phyloP scores from a whole-genome alignment of 2,888 invertebrate genomes.

The Buathra laborator region DNA sequence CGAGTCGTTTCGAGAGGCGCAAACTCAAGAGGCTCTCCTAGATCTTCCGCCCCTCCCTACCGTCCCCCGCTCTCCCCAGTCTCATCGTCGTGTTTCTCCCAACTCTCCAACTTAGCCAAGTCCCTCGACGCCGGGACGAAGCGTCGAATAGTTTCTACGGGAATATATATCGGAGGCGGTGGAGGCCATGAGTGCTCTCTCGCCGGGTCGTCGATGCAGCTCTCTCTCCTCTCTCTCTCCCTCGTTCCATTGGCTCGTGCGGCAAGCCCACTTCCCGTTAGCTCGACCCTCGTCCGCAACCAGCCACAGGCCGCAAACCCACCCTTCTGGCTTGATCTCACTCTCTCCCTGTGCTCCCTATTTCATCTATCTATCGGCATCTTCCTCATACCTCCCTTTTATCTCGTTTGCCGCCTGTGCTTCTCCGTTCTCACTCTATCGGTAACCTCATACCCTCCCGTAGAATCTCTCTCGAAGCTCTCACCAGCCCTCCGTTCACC shows the following conservation, averaged over 20 bases:
- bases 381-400: conserved; percentile 34
- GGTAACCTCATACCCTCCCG: conserved; percentile 34
- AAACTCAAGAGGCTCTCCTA: conserved; percentile 53
- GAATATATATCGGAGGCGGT: conserved; percentile 54
- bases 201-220: conserved; percentile 70
- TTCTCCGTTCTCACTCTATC: conserved; percentile 43
- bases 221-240: conserved; percentile 29
- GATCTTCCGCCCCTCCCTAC: conserved; percentile 43
- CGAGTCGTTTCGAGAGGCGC: conserved; percentile 53
- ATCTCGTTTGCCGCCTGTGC: conserved; percentile 38
- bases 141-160: conserved; percentile 55
- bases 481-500: conserved; percentile 44
- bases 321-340: conserved; percentile 67
- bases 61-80: conserved; percentile 22
- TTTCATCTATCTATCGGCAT: conserved; percentile 15
- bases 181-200: conserved; percentile 60
- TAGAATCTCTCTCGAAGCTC: conserved; percentile 49
- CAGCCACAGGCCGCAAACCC: conserved; percentile 80
- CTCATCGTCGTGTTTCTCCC: conserved; percentile 19
- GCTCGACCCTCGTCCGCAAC: conserved; percentile 78
- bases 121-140: conserved; percentile 48
- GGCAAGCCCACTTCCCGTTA: conserved; percentile 78
- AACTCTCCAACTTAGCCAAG: conserved; percentile 35
- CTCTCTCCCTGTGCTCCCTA: conserved; percentile 6
- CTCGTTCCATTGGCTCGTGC: conserved; percentile 74